Evolutionary conservation across 2,113 vertebrate species (phyloP).

Genomic region (Talpa occidentalis): DNA sequence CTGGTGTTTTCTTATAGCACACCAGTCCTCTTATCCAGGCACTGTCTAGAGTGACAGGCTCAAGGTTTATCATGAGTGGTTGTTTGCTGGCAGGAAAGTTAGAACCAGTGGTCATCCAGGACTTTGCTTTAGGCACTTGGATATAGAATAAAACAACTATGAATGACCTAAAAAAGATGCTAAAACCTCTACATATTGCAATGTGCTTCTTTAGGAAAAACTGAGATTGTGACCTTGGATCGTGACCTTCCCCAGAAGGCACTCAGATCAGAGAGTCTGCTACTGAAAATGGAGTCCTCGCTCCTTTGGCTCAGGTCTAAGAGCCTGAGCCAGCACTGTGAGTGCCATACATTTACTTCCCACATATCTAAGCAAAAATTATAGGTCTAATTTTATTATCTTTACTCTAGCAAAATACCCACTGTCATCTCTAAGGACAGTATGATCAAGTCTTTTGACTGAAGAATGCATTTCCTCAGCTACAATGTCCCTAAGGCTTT

Average conservation of each 20-base stretch:
- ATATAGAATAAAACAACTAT: neutral
- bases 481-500: constrained; percentile 57
- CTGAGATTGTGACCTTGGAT: constrained; percentile 4
- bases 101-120: neutral
- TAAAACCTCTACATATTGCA: neutral
- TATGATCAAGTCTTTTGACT: constrained; percentile 61
- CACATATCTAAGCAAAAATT: constrained; percentile 57
- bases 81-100: neutral
- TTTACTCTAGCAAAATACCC: constrained; percentile 68
- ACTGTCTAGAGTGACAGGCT: neutral
- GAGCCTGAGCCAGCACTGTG: constrained; percentile 41
- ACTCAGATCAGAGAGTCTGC: neutral
- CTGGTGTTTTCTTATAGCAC: neutral
- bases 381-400: constrained; percentile 75
- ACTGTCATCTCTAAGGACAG: constrained; percentile 68
- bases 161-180: constrained; percentile 3
- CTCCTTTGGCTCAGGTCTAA: neutral
- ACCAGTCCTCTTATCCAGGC: neutral
- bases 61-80: neutral
- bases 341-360: constrained; percentile 34
- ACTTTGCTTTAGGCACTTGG: neutral
- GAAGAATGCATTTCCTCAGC: constrained; percentile 62
- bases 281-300: constrained; percentile 23
- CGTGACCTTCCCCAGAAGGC: neutral
- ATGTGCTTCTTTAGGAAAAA: neutral